Conservation (phyloP, 2,888 invertebrate species). For the Lasioglossum vierecki region DNA sequence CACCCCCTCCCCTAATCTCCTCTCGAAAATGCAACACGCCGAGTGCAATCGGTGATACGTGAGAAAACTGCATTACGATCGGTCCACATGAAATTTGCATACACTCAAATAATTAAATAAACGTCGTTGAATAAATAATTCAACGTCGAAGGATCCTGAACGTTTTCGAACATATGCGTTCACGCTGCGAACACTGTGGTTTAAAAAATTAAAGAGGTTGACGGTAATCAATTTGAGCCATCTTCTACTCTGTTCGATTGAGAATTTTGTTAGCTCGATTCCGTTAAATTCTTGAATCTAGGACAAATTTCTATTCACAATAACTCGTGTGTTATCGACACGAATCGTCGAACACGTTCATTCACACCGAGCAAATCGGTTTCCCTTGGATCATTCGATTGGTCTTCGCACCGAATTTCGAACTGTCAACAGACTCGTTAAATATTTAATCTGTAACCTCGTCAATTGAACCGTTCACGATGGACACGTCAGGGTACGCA, state of each 20-base stretch:
- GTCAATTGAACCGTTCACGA: not conserved
- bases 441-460: not conserved
- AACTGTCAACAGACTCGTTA: not conserved
- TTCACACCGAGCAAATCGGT: not conserved
- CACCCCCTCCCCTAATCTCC: slow-evolving; percentile 23
- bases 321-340: not conserved
- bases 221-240: not conserved
- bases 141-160: not conserved
- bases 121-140: not conserved
- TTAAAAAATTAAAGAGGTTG: not conserved
- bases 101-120: not conserved
- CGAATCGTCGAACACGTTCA: not conserved
- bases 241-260: not conserved
- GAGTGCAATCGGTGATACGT: not conserved
- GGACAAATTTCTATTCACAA: not conserved
- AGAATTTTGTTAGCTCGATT: too few relatives aligned
- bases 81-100: not conserved
- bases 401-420: not conserved
- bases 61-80: not conserved
- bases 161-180: not conserved
- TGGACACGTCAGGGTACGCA: not conserved
- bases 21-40: slow-evolving; percentile 25
- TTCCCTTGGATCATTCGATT: not conserved
- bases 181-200: not conserved
- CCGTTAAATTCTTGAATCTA: not conserved